Conservation (phyloP, 2,113 vertebrate species). For the Chelonoidis abingdonii region DNA sequence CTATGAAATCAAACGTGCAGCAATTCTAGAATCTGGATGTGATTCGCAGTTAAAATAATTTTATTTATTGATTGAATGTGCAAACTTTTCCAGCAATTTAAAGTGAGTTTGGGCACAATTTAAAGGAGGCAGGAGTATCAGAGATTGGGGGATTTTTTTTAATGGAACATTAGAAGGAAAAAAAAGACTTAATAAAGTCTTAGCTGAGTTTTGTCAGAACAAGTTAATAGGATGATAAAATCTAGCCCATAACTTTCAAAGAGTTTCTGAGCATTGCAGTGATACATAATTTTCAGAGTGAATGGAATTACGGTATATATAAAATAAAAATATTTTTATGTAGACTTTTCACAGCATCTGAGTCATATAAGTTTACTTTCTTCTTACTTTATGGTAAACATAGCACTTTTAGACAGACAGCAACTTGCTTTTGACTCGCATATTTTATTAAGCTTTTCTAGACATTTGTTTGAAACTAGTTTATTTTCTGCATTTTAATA, state of each 20-base stretch:
- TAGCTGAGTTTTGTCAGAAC: neutral
- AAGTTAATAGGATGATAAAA: neutral
- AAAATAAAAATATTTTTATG: neutral
- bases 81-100: neutral
- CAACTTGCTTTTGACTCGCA: neutral
- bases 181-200: neutral
- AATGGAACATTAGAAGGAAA: neutral
- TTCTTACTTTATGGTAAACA: neutral
- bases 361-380: neutral
- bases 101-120: neutral
- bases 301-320: neutral
- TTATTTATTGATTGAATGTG: neutral
- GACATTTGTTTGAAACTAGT: neutral
- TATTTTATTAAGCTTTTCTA: neutral
- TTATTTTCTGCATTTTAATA: neutral
- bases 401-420: neutral
- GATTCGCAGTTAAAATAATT: neutral
- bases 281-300: neutral
- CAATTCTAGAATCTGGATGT: neutral
- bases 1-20: neutral
- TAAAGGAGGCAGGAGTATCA: rapidly evolving
- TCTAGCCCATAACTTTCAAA: neutral
- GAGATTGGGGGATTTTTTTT: rapidly evolving
- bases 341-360: neutral
- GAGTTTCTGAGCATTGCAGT: neutral